Evolutionary conservation across 2,797 vertebrate genomes (phyloP), one percentile per base, ranked within the genome.

Genomic region (Chaunax sp.): DNA sequence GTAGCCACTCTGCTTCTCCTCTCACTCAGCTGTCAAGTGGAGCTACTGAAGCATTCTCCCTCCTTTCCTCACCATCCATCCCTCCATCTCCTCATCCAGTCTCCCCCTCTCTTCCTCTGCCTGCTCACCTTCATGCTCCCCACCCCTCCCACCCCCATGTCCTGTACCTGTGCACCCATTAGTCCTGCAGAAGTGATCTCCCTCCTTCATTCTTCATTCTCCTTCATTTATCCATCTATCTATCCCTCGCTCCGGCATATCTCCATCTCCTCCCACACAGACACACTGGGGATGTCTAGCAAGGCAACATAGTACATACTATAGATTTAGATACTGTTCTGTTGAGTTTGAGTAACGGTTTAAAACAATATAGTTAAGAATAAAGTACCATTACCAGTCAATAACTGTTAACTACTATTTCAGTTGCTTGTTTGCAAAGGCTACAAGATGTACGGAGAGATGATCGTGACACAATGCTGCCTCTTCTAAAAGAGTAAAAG

Each of bases 21-120:
- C 88, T 92, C 88, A 91, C 90, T 92, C 89, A 91, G 90, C 90
- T 92, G 91, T 92, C 91, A 92, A 92, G 91, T 90, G 88, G 87
- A 89, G 86, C 75, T 81, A 87, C 87, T 90, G 87, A 83, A 88
- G 91, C 90, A 79, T 89, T 81, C 69, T 80, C 75, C 66, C 80
- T 75, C 72, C 72, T 74, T 78, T 52, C 61, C 62, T 26, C 47
- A 19, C 72, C 69, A 57, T 69, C 74, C 78, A 72, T 78, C 66
- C 74, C 35, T 71, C 64, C 73, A 45, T 81, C 81, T 61, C 38
- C 0, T 52, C 60, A 77, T 80, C 74, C n/a, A n/a, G n/a, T n/a
- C n/a, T n/a, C n/a, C n/a, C n/a, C n/a, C n/a, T n/a, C 45, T 23
- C 40, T 62, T 63, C 59, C 64, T 68, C 59, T 13, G 37, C 44